Conservation (phyloP, 2,113 vertebrate species). For the Podocnemis expansa region DNA sequence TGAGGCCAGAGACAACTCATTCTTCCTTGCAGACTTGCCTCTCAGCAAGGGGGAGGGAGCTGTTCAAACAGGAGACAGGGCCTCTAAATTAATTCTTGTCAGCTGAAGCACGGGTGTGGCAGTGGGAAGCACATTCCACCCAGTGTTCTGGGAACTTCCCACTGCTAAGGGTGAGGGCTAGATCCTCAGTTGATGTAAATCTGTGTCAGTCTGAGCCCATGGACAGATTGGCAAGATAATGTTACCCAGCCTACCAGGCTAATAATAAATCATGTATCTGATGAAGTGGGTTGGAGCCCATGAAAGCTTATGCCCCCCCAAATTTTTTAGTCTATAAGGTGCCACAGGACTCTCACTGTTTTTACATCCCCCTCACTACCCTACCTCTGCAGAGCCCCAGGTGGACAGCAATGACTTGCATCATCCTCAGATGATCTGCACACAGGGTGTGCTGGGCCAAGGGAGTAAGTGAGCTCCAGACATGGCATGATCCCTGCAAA, state of each 20-base stretch:
- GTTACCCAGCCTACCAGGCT: neutral
- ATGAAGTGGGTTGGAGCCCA: too few species aligned
- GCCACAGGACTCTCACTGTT: too few species aligned
- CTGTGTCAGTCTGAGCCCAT: neutral
- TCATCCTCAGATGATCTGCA: fast-evolving
- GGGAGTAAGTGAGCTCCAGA: neutral
- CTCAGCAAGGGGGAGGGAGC: constrained; percentile 67
- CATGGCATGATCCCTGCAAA: neutral
- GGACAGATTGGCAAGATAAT: neutral
- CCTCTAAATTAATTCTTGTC: constrained; percentile 72
- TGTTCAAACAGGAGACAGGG: constrained; percentile 73
- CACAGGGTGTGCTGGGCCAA: neutral
- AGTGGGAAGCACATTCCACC: constrained; percentile 58
- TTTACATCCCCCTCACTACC: neutral
- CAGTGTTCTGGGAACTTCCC: neutral
- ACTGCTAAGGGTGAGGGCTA: constrained; percentile 2
- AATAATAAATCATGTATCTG: too few species aligned
- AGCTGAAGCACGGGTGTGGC: constrained; percentile 64
- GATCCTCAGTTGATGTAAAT: neutral
- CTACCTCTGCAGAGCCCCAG: neutral
- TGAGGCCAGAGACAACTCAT: constrained; percentile 71
- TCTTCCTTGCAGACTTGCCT: constrained; percentile 63
- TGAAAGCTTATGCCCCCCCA: too few species aligned
- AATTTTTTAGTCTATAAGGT: too few species aligned
- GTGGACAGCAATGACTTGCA: neutral